These are phyloP conservation scores for Pipa parva DNA, from an alignment of 2,113 vertebrate species.

Conservation along the genomic window DNA sequence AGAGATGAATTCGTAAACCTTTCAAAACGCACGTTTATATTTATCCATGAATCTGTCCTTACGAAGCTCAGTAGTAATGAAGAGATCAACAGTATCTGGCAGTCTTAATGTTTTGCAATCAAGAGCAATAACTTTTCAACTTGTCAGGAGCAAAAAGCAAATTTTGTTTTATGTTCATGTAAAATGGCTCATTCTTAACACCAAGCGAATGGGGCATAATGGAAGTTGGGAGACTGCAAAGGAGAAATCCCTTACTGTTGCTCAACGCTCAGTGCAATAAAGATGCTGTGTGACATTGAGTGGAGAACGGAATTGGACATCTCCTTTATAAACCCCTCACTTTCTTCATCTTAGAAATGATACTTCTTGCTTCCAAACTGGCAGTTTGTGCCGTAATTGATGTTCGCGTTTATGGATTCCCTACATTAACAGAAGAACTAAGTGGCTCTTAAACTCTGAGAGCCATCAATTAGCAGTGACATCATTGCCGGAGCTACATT, in stretches of 20 bases:
- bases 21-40: too few relatives aligned
- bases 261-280: neutral
- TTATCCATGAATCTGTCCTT: too few relatives aligned
- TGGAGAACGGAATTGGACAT: constrained; percentile 4
- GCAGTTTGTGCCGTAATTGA: constrained; percentile 42
- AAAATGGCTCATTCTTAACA: neutral
- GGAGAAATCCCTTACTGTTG: neutral
- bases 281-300: constrained; percentile 18
- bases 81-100: neutral
- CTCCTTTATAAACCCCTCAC: constrained; percentile 14
- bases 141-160: neutral
- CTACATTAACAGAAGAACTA: constrained; percentile 36
- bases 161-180: neutral
- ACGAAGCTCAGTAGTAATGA: neutral
- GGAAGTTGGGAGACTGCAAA: neutral
- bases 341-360: constrained; percentile 12
- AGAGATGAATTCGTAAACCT: too few relatives aligned
- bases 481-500: constrained; percentile 29
- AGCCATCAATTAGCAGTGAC: constrained; percentile 41
- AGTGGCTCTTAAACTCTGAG: constrained; percentile 54
- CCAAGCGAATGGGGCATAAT: neutral
- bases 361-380: constrained; percentile 30
- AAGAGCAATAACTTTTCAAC: neutral
- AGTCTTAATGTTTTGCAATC: neutral
- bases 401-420: constrained; percentile 50